A percentile compares a stretch with the other conserved stretches of the same genome.
Conservation (phyloP, 2,113 vertebrate species). For the Callipepla californica region DNA sequence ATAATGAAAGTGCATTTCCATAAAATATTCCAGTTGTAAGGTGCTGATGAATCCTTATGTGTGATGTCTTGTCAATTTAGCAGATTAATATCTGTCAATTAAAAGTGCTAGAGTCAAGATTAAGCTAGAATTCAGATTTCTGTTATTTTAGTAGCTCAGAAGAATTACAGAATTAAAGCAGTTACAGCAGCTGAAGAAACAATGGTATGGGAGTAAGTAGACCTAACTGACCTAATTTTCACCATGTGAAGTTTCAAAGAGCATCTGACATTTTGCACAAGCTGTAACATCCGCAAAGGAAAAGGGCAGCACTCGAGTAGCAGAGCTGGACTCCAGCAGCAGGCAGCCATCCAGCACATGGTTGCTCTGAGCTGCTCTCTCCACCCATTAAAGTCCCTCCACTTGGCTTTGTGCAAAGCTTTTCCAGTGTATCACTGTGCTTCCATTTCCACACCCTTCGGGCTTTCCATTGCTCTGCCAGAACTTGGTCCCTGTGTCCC, state of each 20-base stretch:
- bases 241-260: not conserved
- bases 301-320: not conserved
- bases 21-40: conserved; percentile 36
- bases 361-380: not conserved
- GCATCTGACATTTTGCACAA: not conserved
- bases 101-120: not conserved
- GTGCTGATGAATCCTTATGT: conserved; percentile 24
- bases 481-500: not conserved
- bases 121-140: conserved; percentile 8
- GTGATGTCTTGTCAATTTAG: conserved; percentile 37
- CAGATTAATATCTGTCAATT: conserved; percentile 25
- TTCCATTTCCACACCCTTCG: fast-evolving
- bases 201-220: not conserved
- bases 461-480: fast-evolving
- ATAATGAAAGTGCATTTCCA: conserved; percentile 49
- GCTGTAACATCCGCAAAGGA: fast-evolving
- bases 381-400: not conserved
- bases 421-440: not conserved
- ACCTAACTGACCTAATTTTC: not conserved
- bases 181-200: not conserved
- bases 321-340: not conserved
- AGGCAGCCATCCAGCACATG: fast-evolving
- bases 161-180: not conserved
- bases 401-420: not conserved
- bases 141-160: not conserved